phyloP scores from a whole-genome alignment of 2,113 vertebrate species.

The Ictalurus punctatus region DNA sequence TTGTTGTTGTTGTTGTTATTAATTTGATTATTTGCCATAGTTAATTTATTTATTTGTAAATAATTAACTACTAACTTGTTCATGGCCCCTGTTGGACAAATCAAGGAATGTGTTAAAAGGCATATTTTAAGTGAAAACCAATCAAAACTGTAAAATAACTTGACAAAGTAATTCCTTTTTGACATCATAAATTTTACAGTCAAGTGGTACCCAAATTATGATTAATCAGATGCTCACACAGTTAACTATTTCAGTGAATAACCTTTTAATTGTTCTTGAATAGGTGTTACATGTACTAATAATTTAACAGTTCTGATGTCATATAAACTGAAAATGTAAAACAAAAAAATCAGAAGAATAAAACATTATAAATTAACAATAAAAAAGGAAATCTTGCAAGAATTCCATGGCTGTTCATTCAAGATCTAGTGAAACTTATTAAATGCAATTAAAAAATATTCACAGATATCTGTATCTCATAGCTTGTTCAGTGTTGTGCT shows the following conservation, averaged over 20 bases:
- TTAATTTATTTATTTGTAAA: not conserved
- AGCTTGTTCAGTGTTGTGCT: slow-evolving; percentile 16
- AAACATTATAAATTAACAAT: not conserved
- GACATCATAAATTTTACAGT: not conserved
- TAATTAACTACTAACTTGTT: not conserved
- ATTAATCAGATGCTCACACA: not conserved
- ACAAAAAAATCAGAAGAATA: not conserved
- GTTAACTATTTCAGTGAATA: not conserved
- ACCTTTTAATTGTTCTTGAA: not conserved
- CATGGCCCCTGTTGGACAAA: not conserved
- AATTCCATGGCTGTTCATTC: not conserved
- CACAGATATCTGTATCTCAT: slow-evolving; percentile 14
- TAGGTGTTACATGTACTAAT: not conserved
- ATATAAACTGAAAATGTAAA: not conserved
- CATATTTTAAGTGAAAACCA: not conserved
- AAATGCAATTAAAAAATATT: not conserved
- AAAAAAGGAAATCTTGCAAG: not conserved
- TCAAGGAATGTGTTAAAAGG: not conserved
- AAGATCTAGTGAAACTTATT: not conserved
- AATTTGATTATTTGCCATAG: too few relatives aligned
- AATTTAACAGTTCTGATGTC: not conserved
- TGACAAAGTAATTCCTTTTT: not conserved
- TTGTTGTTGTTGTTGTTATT: too few relatives aligned
- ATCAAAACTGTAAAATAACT: not conserved
- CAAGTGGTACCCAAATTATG: not conserved